These are phyloP conservation scores for Tuberolachnus salignus DNA, from an alignment of 2,888 invertebrate species.

Conservation along the genomic window DNA sequence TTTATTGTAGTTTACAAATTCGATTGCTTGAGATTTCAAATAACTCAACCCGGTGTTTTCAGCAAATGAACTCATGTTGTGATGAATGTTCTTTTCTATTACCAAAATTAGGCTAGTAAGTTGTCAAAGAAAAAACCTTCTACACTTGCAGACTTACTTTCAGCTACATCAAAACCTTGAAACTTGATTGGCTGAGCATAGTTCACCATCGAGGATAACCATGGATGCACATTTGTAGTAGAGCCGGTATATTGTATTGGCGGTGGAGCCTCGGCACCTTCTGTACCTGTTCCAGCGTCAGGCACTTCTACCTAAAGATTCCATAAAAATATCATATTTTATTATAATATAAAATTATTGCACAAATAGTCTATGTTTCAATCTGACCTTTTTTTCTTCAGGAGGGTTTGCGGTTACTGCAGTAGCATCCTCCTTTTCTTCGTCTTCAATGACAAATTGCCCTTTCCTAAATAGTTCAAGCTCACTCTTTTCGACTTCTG, in stretches of 20 bases:
- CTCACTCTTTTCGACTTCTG: conserved; percentile 94
- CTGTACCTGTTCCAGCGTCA: conserved; percentile 64
- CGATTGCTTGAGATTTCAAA: conserved; percentile 93
- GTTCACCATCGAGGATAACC: conserved; percentile 98
- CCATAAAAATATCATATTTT: background rate
- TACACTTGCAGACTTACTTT: conserved; percentile 70
- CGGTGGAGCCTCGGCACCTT: conserved; percentile 65
- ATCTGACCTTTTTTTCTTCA: conserved; percentile 62
- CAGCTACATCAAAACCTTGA: conserved; percentile 95
- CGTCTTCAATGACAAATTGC: conserved; percentile 83
- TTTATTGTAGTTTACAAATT: conserved; percentile 99
- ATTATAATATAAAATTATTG: background rate
- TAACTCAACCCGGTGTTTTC: conserved; percentile 96
- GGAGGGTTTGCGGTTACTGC: conserved; percentile 62
- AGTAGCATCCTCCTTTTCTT: conserved; percentile 85
- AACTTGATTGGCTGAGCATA: conserved; percentile 99
- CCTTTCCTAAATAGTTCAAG: conserved; percentile 88
- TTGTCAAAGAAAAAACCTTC: background rate
- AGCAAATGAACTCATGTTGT: conserved; percentile 99
- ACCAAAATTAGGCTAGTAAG: conserved; percentile 15
- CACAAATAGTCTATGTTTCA: background rate
- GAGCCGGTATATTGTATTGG: conserved; percentile 88
- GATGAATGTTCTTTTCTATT: conserved; percentile 90
- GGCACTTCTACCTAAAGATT: conserved; percentile 65
- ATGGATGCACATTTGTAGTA: conserved; percentile 98